Evolutionary conservation across 2,113 vertebrate species (phyloP), one percentile per base, ranked within the genome.

Genomic region (Hyla sarda): DNA sequence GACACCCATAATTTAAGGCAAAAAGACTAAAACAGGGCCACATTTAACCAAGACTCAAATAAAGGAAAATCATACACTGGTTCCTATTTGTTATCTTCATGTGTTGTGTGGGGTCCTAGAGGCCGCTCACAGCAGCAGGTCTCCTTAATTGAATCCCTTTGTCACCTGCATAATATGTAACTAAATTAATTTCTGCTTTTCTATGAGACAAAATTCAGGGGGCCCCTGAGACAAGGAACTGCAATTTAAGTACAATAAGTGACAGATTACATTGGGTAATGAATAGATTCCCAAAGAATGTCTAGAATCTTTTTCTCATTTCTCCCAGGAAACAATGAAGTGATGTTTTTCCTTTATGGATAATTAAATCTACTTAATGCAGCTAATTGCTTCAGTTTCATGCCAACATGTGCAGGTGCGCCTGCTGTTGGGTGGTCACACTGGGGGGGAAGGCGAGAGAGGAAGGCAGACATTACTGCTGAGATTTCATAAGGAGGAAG

Each of bases 291-390:
- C 23, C 10, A 62, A 60, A 6, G 25, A 71, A 32, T 74, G 69
- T 81, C 47, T 60, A 60, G 7, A 85, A 85, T 28, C 48, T 37
- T 50, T 80, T 73, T 19, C 65, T 58, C 19, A 28, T 54, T 48
- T 71, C 79, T 79, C 54, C 72, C 77, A 81, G 50, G 77, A 34
- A 52, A 81, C 71, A 81, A 82, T 34, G 54, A 45, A 74, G 77
- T 62, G 52, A 74, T 87, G 78, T 60, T 62, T 62, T 65, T 25
- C 60, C 77, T 50, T 82, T 73, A 87, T 81, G 85, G 65, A 74
- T 87, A 87, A 87, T 82, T 87, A 82, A 73, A 87, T 82, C 85
- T 87, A 74, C 50, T 82, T 80, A 82, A 82, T 72, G n/a, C 34
- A 73, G 30, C 74, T 86, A 82, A 87, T 87, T 74, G 69, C 69